Percentiles rank a stretch among this genome's conserved stretches.
Conservation (phyloP, 2,113 vertebrate genomes). For the Rhipidura dahli region DNA sequence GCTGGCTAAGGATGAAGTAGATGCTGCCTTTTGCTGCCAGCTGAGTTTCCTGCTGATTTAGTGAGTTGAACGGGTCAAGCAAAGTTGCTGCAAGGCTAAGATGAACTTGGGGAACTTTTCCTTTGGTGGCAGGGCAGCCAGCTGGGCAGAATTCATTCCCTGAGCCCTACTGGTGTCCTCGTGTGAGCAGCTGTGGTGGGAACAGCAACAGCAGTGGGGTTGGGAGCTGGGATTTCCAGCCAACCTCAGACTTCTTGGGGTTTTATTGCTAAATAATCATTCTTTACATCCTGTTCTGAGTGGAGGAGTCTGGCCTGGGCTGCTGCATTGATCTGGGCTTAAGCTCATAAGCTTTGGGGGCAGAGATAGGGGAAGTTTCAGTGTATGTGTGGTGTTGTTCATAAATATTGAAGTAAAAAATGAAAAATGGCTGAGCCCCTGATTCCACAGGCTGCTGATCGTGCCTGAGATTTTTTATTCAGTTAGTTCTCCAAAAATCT, state of each 20-base stretch:
- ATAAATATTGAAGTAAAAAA: background rate
- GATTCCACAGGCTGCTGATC: background rate
- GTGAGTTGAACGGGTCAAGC: background rate
- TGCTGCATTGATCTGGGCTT: fast-evolving
- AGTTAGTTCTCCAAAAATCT: background rate
- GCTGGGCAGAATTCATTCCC: fast-evolving
- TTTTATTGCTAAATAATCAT: background rate
- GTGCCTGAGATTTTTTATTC: background rate
- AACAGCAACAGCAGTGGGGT: background rate
- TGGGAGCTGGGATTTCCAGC: background rate
- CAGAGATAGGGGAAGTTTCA: background rate
- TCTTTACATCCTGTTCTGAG: background rate
- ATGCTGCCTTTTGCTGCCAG: background rate
- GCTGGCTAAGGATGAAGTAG: background rate
- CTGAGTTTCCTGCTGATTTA: background rate
- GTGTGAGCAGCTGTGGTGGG: background rate
- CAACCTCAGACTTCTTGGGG: background rate
- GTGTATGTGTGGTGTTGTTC: too few relatives aligned
- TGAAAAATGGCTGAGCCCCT: fast-evolving
- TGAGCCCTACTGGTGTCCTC: fast-evolving
- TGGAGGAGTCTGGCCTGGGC: background rate
- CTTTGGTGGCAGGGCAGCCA: background rate
- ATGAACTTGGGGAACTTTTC: background rate
- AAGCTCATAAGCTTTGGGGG: background rate
- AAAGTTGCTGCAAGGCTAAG: background rate